These are phyloP conservation scores for Meriones unguiculatus DNA, from an alignment of 2,113 vertebrate species.

Conservation along the genomic window DNA sequence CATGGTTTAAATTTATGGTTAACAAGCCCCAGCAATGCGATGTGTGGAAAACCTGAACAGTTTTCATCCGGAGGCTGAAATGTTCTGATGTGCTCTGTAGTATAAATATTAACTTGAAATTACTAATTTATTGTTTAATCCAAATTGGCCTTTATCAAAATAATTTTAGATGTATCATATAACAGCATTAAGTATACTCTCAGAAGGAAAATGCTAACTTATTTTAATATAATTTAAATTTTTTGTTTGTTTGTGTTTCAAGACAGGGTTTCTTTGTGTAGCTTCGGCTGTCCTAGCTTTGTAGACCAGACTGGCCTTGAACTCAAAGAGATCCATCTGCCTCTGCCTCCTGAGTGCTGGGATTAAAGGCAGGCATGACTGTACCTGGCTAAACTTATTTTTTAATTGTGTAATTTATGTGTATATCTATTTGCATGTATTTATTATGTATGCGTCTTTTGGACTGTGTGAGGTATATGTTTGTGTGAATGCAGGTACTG, in stretches of 20 bases:
- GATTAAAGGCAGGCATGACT: no score
- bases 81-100: background rate
- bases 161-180: background rate
- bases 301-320: no score
- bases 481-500: no score
- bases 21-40: constrained; percentile 1
- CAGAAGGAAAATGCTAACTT: background rate
- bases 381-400: no score
- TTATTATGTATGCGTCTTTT: background rate
- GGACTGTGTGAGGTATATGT: background rate
- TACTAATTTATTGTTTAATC: constrained; percentile 9
- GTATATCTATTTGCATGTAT: background rate
- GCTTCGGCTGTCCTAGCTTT: no score
- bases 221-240: background rate
- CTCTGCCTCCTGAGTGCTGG: no score
- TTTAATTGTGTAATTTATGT: background rate
- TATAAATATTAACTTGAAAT: background rate
- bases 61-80: background rate
- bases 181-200: background rate
- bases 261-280: no score
- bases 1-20: constrained; percentile 16
- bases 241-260: no score
- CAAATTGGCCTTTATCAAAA: constrained; percentile 35
- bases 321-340: no score
- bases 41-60: background rate